These are phyloP conservation scores for Setophaga kirtlandii DNA, from an alignment of 2,113 vertebrate species.

Conservation along the genomic window DNA sequence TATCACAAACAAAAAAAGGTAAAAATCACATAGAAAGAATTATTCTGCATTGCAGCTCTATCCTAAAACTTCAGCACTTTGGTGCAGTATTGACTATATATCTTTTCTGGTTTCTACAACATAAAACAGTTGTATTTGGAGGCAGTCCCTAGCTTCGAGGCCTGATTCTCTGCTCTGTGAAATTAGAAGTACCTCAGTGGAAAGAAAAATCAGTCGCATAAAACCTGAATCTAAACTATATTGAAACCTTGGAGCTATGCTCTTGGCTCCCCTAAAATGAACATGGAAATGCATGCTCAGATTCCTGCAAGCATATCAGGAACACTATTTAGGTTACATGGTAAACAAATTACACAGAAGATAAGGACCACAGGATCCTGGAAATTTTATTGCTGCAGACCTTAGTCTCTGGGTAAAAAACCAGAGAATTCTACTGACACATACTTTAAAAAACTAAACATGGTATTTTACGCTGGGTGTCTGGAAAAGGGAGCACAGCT, in stretches of 20 bases:
- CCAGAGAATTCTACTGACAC: not conserved
- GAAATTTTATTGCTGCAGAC: not conserved
- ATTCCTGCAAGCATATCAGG: not conserved
- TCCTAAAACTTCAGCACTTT: not conserved
- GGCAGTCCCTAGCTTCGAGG: not conserved
- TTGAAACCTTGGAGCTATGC: not conserved
- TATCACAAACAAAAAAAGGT: not conserved
- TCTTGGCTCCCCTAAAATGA: not conserved
- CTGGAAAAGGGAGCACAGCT: not conserved
- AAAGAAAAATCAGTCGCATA: not conserved
- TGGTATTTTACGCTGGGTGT: not conserved
- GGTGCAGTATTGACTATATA: not conserved
- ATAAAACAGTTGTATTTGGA: not conserved
- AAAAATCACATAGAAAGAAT: not conserved
- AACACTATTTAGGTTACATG: not conserved
- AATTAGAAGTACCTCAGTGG: not conserved
- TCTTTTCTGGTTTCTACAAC: not conserved
- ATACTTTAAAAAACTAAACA: not conserved
- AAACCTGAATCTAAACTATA: constrained; percentile 3
- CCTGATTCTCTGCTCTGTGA: not conserved
- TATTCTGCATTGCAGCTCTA: not conserved
- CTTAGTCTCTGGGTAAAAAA: not conserved
- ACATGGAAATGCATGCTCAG: not conserved
- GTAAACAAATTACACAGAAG: not conserved
- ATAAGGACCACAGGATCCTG: not conserved